Percentiles rank a stretch among this genome's conserved stretches.
phyloP scores from a whole-genome alignment of 1,140 invertebrate species.

The Frieseomelitta varia region DNA sequence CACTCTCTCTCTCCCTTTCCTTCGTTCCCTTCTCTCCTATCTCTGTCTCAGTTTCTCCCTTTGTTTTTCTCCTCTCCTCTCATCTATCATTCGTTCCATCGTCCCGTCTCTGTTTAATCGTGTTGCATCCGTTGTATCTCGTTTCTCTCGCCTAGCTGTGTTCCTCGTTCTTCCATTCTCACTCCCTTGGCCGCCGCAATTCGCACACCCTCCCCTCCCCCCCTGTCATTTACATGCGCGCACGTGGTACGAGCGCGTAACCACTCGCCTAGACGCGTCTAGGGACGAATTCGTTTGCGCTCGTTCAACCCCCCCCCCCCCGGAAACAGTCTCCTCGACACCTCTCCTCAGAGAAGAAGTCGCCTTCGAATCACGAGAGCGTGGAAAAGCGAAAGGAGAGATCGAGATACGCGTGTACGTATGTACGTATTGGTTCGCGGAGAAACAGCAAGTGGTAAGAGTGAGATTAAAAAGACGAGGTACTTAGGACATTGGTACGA shows the following conservation, averaged over 20 bases:
- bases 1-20: slow-evolving; percentile 37
- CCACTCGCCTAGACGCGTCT: slow-evolving; percentile 14
- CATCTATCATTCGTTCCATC: slow-evolving; percentile 51
- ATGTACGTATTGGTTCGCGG: too few species aligned
- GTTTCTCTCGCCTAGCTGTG: slow-evolving; percentile 5
- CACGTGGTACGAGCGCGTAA: slow-evolving; percentile 45
- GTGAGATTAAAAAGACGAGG: background rate
- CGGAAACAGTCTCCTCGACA: background rate
- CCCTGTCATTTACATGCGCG: slow-evolving; percentile 69
- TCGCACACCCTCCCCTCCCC: slow-evolving; percentile 57
- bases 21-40: slow-evolving; percentile 2
- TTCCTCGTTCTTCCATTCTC: slow-evolving; percentile 30
- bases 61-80: slow-evolving; percentile 30
- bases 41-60: slow-evolving; percentile 27
- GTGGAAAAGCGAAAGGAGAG: background rate
- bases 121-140: background rate
- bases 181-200: slow-evolving; percentile 31
- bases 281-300: slow-evolving; percentile 37
- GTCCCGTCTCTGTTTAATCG: slow-evolving; percentile 25
- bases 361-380: background rate
- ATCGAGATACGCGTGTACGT: background rate
- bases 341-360: background rate
- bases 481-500: background rate
- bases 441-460: background rate
- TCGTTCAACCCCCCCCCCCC: background rate